Evolutionary conservation across 2,113 vertebrate species (phyloP).

Genomic region (Peromyscus polionotus): DNA sequence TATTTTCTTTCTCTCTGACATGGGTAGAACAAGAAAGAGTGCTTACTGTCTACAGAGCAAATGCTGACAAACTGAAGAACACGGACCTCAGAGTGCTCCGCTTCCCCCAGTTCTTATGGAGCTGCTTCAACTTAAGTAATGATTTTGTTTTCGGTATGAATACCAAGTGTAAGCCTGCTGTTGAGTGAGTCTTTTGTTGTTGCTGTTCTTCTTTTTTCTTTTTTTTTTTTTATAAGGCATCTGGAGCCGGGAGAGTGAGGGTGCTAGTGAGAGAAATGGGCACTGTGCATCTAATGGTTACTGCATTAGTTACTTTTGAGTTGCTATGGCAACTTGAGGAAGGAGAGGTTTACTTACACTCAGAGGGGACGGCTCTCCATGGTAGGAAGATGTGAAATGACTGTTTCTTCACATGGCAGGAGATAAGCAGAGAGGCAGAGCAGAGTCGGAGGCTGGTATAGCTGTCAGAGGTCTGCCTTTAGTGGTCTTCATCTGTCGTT

Average conservation of each 20-base stretch:
- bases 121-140: background rate
- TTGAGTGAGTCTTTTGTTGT: background rate
- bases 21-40: slow-evolving; percentile 18
- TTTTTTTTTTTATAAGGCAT: background rate
- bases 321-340: background rate
- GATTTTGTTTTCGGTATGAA: background rate
- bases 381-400: background rate
- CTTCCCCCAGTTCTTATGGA: background rate
- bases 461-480: background rate
- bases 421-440: background rate
- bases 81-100: background rate
- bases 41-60: slow-evolving; percentile 36
- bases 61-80: background rate
- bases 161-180: background rate
- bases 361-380: background rate
- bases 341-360: background rate
- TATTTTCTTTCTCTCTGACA: background rate
- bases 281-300: background rate
- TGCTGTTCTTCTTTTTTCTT: background rate
- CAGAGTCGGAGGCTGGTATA: background rate
- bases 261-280: background rate
- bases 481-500: background rate
- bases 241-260: background rate
- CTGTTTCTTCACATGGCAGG: background rate
- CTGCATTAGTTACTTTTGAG: background rate